Base-by-base conservation (phyloP, 2,888 invertebrate genomes). In the Ectobius pallidus region DNA sequence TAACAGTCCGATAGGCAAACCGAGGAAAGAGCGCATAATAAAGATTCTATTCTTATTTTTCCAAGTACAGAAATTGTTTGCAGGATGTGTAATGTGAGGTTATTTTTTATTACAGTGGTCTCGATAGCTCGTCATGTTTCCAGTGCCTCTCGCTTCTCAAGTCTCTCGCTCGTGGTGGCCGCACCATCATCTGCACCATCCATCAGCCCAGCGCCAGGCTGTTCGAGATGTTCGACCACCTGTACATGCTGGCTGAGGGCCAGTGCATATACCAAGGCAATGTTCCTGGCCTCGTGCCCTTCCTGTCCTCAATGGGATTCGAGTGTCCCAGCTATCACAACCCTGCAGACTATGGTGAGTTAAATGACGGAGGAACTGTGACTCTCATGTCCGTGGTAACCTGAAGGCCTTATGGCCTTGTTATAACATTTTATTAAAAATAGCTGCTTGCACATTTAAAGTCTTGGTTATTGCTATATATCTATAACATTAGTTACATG, bases 281-380 rank as follows among this genome's bases (percentile, higher is more conserved):
- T 55, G 93, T 95, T 0, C 86, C 86, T 70, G 92, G 92, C 1
- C 85, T 98, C 76, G 93, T 98, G 77, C 95, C 96, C 18, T 97
- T 96, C 83, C 86, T 97, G 71, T 90, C 92, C 2, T 89, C 91
- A 0, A 90, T 96, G 87, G 92, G 92, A 18, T 88, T 96, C 68
- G 90, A 94, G 75, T 97, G 97, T 83, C 97, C 97, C 0, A 91
- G 95, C 79, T 97, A 97, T 81, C 97, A 97, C 86, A 98, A 98
- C 84, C 97, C 97, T 67, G 97, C 97, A 70, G 97, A 97, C 88
- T 98, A 95, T 82, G 92, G 94, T 94, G 82, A 86, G 86, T 63
- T 7, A 30, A 25, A 16, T 18, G 46, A 46, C 3, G n/a, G 46
- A 11, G 18, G 18, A 1, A 46, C n/a, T 46, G 46, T 46, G 16